Conservation (phyloP, 2,113 vertebrate genomes). For the Hyaena hyaena region DNA sequence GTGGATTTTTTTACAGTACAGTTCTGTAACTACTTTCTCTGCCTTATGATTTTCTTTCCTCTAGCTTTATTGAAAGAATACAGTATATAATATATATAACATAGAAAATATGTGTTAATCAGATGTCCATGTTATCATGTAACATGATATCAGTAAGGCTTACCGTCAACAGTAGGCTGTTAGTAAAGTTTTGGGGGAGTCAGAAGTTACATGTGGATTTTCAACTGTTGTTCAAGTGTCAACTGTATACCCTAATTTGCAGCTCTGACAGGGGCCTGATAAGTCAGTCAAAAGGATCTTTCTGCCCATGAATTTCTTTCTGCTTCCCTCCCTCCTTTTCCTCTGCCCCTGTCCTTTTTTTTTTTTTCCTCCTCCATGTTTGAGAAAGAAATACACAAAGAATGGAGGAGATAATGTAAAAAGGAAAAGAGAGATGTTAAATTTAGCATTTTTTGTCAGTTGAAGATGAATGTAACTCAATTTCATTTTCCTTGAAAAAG, state of each 20-base stretch:
- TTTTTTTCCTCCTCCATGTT: not conserved
- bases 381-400: slow-evolving; percentile 24
- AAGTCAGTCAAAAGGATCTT: not conserved
- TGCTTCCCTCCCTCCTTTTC: not conserved
- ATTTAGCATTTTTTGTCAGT: not conserved
- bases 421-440: not conserved
- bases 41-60: not conserved
- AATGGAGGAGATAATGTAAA: not conserved
- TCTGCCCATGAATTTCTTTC: not conserved
- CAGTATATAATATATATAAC: not conserved
- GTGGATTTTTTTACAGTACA: not conserved
- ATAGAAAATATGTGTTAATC: not conserved
- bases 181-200: not conserved
- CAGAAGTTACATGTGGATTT: not conserved
- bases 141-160: not conserved
- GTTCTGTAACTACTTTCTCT: not conserved
- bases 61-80: not conserved
- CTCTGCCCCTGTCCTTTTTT: not conserved
- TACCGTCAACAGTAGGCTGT: not conserved
- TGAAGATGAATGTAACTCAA: not conserved
- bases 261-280: not conserved
- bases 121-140: not conserved
- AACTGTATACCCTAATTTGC: not conserved
- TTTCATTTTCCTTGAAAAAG: not conserved
- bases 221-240: not conserved